These are phyloP conservation scores for Elaphurus davidianus DNA, from an alignment of 2,113 vertebrate genomes.

Conservation along the genomic window DNA sequence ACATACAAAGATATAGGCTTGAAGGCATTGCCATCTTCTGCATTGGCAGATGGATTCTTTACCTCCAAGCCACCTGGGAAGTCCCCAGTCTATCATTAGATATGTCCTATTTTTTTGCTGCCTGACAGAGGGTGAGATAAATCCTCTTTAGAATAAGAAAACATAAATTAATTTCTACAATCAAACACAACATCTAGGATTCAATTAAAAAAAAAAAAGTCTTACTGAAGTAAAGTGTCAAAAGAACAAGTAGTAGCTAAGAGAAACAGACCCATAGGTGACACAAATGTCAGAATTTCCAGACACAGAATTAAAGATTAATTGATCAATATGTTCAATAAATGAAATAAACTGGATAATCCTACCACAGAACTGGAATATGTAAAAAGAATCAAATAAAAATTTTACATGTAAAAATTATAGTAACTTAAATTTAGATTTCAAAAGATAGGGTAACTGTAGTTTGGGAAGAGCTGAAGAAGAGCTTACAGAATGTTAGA, in stretches of 20 bases:
- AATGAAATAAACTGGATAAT: neutral
- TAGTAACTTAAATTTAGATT: neutral
- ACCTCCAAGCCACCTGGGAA: neutral
- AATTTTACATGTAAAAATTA: neutral
- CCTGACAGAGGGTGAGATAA: neutral
- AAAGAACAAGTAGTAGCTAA: neutral
- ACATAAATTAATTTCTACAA: neutral
- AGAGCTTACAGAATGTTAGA: neutral
- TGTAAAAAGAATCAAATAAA: constrained; percentile 14
- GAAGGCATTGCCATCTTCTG: neutral
- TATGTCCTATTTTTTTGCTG: neutral
- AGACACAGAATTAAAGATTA: neutral
- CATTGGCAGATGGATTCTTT: neutral
- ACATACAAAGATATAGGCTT: neutral
- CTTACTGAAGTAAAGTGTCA: neutral
- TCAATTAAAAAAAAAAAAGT: neutral
- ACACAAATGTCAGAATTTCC: neutral
- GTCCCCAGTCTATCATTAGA: neutral
- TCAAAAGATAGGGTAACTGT: neutral
- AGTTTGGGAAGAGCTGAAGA: neutral
- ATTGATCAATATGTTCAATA: neutral
- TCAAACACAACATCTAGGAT: neutral
- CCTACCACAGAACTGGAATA: neutral
- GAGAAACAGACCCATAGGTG: neutral
- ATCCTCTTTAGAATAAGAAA: neutral